phyloP scores from a whole-genome alignment of 2,797 vertebrate species.

The Vultur gryphus region DNA sequence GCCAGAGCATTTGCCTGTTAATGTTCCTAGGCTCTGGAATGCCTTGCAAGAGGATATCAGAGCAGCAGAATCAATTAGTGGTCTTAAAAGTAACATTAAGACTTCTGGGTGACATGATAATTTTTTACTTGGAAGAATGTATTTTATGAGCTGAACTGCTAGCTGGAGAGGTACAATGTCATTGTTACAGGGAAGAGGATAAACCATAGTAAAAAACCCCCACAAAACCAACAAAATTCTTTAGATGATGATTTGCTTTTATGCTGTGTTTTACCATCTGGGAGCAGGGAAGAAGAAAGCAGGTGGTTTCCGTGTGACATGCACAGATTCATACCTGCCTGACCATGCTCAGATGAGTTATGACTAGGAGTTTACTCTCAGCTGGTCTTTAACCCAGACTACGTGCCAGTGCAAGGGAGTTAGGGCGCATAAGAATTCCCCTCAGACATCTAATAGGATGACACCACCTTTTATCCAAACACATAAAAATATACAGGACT shows the following conservation, averaged over 20 bases:
- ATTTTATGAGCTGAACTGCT: neutral
- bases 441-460: neutral
- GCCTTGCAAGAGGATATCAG: slow-evolving; percentile 37
- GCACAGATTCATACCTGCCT: neutral
- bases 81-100: slow-evolving; percentile 13
- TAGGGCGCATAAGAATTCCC: neutral
- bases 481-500: neutral
- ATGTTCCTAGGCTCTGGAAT: slow-evolving; percentile 32
- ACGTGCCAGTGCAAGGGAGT: neutral
- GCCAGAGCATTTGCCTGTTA: slow-evolving; percentile 44
- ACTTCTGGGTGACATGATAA: neutral
- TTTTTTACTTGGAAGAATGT: neutral
- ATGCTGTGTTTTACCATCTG: neutral
- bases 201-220: neutral
- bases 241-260: neutral
- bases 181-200: neutral
- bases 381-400: neutral
- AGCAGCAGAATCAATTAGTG: slow-evolving; percentile 43
- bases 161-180: neutral
- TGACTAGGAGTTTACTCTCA: neutral
- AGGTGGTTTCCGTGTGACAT: neutral
- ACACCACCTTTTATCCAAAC: neutral
- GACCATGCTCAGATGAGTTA: neutral
- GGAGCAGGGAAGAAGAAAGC: neutral
- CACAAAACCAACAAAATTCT: neutral